A percentile compares a stretch with the other conserved stretches of the same genome.
Conservation (phyloP, 2,888 invertebrate species). For the Dastarcus helophoroides region DNA sequence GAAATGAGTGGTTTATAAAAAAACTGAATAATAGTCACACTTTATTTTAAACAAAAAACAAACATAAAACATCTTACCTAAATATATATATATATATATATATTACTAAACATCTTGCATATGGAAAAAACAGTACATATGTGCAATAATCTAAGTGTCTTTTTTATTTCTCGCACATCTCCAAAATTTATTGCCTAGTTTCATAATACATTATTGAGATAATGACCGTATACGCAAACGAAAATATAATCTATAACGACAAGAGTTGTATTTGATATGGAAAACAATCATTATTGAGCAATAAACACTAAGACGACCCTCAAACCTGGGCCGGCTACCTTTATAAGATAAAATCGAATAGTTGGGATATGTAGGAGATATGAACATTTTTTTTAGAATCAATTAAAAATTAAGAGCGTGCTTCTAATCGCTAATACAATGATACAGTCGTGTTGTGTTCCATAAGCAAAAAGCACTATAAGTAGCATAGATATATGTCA, state of each 20-base stretch:
- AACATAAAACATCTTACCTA: slow-evolving; percentile 37
- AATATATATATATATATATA: slow-evolving; percentile 27
- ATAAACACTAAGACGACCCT: no score
- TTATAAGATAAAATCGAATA: slow-evolving; percentile 9
- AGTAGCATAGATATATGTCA: slow-evolving; percentile 28
- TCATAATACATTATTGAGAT: slow-evolving; percentile 7
- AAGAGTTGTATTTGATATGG: slow-evolving; percentile 4
- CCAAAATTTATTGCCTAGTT: slow-evolving; percentile 9
- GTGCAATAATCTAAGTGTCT: slow-evolving; percentile 36
- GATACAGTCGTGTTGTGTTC: slow-evolving; percentile 38
- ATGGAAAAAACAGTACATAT: slow-evolving; percentile 37
- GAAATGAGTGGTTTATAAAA: no score
- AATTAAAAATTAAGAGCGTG: slow-evolving; percentile 29
- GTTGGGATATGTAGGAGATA: slow-evolving; percentile 23
- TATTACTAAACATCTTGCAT: slow-evolving; percentile 37
- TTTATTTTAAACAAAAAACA: slow-evolving; percentile 36
- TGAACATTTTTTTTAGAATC: slow-evolving; percentile 18
- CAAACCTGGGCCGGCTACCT: not conserved
- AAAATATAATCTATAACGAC: no score
- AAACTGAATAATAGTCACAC: slow-evolving; percentile 38
- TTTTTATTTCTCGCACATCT: slow-evolving; percentile 23
- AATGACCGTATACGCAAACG: not conserved
- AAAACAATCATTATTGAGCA: slow-evolving; percentile 8
- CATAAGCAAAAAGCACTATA: slow-evolving; percentile 37
- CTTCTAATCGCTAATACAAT: slow-evolving; percentile 31